phyloP scores from a whole-genome alignment of 1,140 invertebrate genomes.

The Saccostrea glomerata region DNA sequence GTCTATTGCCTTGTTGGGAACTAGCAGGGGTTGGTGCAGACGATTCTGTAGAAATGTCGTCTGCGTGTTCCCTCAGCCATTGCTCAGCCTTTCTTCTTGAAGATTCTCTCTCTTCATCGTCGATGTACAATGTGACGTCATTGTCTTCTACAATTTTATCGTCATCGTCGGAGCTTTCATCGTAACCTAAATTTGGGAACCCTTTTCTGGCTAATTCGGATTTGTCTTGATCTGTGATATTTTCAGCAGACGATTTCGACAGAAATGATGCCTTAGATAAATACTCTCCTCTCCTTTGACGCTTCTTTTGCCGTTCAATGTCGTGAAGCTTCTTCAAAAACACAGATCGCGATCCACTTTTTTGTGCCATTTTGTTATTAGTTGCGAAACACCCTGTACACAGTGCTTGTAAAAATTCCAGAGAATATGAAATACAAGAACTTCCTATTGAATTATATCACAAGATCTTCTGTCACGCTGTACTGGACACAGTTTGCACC shows the following conservation, averaged over 20 bases:
- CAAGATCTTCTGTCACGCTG: neutral
- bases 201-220: neutral
- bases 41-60: neutral
- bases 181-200: conserved; percentile 18
- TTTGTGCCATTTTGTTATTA: neutral
- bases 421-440: neutral
- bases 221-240: neutral
- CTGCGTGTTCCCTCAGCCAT: neutral
- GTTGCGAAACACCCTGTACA: neutral
- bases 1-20: neutral
- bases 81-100: neutral
- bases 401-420: neutral
- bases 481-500: neutral
- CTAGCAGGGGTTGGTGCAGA: neutral
- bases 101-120: neutral
- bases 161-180: neutral
- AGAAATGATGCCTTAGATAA: neutral
- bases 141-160: neutral
- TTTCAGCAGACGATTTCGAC: neutral
- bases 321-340: conserved; percentile 1
- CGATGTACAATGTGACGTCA: neutral
- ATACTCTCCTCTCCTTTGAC: neutral
- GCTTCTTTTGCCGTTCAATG: neutral
- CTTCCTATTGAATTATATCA: conserved; percentile 9
- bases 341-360: neutral